Base-by-base conservation (phyloP, 2,888 invertebrate genomes). In the Lasioglossum villosulum region DNA sequence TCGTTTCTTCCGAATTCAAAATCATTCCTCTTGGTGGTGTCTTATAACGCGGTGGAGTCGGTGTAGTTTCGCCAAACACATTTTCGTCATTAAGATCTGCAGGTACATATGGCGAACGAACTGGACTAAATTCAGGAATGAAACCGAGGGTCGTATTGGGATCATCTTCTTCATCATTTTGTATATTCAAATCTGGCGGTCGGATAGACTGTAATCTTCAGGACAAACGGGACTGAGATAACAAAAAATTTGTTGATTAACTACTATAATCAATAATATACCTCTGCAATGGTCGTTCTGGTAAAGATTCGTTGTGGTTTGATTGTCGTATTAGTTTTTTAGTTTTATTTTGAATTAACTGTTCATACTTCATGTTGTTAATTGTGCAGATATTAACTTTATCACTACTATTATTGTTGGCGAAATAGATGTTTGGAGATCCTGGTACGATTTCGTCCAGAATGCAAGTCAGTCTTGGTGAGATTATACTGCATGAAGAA, bases 11-110 rank as follows among this genome's bases (percentile, higher is more conserved):
- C 19, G 88, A 88, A 84, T 92, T 91, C 6, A 94, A 83, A 27
- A 93, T 88, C 87, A 93, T 92, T 75, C 93, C 93, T 66, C 86
- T 88, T 12, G 94, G 94, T 14, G 94, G 94, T 16, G 93, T 93
- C 75, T 90, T 92, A 78, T 91, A 94, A 77, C 89, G 91, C 37
- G 94, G 92, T 10, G 94, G 94, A 6, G 93, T 93, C 6, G 94
- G 94, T 16, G 94, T 94, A 76, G 90, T 90, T 73, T 93, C 93
- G 42, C 93, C 93, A 84, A 91, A 93, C 52, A 92, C 91, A 80
- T 94, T 91, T 82, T 93, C 93, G 42, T 93, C 92, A 52, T 92
- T 93, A 68, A 93, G 87, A 63, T 92, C 90, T 10, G 88, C 23
- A 27, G 93, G 92, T 12, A 93, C 88, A 83, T 92, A 88, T 23